A percentile compares a stretch with the other conserved stretches of the same genome.
Evolutionary conservation across 2,113 vertebrate species (phyloP).

Genomic region (Phaethon lepturus): DNA sequence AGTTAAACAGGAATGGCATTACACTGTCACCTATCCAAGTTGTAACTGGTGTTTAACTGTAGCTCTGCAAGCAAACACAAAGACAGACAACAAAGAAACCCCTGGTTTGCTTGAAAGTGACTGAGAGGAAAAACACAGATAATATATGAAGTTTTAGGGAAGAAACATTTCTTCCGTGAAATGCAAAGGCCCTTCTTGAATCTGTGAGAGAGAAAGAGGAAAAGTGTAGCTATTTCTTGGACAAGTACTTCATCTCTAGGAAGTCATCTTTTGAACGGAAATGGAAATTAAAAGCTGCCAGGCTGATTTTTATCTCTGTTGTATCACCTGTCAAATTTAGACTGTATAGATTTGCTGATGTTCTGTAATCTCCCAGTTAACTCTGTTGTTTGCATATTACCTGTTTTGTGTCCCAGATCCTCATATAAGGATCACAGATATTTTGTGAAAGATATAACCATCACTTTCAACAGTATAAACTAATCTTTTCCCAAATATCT

Average conservation of each 20-base stretch:
- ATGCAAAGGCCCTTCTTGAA: background rate
- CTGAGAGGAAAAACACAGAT: background rate
- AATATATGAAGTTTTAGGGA: background rate
- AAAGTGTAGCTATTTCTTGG: background rate
- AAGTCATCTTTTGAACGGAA: background rate
- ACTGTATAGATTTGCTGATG: background rate
- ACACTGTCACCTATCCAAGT: background rate
- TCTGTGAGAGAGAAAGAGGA: background rate
- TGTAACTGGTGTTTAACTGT: background rate
- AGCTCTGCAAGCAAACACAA: background rate
- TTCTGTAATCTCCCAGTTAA: background rate
- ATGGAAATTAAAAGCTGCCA: conserved; percentile 20
- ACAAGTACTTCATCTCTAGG: background rate
- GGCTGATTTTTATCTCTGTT: background rate
- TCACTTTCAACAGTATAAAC: background rate
- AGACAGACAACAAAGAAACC: background rate
- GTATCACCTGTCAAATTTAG: background rate
- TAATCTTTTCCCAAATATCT: background rate
- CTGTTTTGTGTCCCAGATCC: background rate
- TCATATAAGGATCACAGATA: background rate
- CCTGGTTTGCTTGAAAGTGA: background rate
- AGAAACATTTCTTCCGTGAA: background rate
- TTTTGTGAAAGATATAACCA: background rate
- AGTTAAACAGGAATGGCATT: background rate
- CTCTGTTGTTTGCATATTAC: background rate